A percentile compares a stretch with the other conserved stretches of the same genome.
phyloP scores from a whole-genome alignment of 2,797 vertebrate genomes.

The Fringilla coelebs region DNA sequence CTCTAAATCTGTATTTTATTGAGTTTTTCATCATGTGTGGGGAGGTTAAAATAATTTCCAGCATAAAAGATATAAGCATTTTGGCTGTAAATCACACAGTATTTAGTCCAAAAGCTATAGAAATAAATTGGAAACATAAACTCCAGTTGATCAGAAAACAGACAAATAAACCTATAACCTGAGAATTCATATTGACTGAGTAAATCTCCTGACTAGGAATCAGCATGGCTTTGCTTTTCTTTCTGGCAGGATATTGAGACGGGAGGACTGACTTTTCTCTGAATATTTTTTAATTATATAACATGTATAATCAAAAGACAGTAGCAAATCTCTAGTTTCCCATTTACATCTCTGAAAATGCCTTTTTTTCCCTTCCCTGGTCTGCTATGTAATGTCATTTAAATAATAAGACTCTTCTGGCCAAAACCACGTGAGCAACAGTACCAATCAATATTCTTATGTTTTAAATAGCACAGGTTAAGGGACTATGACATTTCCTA shows the following conservation, averaged over 20 bases:
- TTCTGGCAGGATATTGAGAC: accelerated
- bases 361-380: accelerated
- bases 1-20: not conserved
- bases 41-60: not conserved
- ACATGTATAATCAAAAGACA: not conserved
- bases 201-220: not conserved
- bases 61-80: not conserved
- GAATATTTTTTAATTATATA: not conserved
- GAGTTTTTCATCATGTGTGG: not conserved
- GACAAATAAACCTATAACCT: not conserved
- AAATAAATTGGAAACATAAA: not conserved
- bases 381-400: not conserved
- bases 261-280: not conserved
- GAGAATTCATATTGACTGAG: not conserved
- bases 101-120: not conserved
- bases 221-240: not conserved
- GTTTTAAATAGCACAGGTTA: not conserved
- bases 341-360: not conserved
- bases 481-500: not conserved
- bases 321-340: not conserved
- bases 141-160: not conserved
- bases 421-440: not conserved
- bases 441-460: not conserved
- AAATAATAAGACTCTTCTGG: not conserved
- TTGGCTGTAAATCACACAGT: not conserved